phyloP scores from a whole-genome alignment of 2,888 invertebrate genomes.

The Cyclophora punctaria region DNA sequence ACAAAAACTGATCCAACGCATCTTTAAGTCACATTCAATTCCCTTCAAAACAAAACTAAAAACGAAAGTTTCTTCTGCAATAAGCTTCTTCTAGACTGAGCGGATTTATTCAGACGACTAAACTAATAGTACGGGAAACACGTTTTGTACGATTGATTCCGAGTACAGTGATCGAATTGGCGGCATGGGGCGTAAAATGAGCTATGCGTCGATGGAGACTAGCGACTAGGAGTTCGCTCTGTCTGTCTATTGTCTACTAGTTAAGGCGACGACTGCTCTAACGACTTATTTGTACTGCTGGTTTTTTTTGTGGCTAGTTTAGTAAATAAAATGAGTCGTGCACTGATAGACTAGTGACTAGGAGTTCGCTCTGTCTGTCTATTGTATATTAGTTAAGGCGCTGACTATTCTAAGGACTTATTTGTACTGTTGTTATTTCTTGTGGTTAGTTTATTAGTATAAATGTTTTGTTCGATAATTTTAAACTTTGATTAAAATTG shows the following conservation, averaged over 20 bases:
- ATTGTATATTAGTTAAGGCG: constrained; percentile 23
- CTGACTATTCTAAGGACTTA: too few relatives aligned
- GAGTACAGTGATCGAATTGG: constrained; percentile 45
- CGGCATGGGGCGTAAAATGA: constrained; percentile 65
- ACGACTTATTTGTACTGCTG: too few relatives aligned
- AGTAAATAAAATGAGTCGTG: constrained; percentile 61
- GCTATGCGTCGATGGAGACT: constrained; percentile 48
- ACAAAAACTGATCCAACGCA: too few relatives aligned
- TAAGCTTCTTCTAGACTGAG: neutral
- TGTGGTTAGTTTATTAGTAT: too few relatives aligned
- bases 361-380: constrained; percentile 50
- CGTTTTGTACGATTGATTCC: constrained; percentile 44
- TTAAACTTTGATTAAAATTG: too few relatives aligned
- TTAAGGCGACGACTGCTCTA: neutral
- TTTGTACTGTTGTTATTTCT: too few relatives aligned
- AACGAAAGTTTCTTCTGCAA: too few relatives aligned
- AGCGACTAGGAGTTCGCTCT: constrained; percentile 44
- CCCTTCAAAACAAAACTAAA: too few relatives aligned
- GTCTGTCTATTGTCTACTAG: constrained; percentile 44
- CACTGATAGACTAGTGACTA: constrained; percentile 44
- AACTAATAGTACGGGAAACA: too few relatives aligned
- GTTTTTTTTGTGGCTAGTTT: too few relatives aligned
- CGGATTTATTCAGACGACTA: neutral
- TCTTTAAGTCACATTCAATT: too few relatives aligned
- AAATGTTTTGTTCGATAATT: too few relatives aligned